Evolutionary conservation across 2,888 invertebrate species (phyloP), one percentile per base, ranked within the genome.

Genomic region (Drosophila niveifrons): DNA sequence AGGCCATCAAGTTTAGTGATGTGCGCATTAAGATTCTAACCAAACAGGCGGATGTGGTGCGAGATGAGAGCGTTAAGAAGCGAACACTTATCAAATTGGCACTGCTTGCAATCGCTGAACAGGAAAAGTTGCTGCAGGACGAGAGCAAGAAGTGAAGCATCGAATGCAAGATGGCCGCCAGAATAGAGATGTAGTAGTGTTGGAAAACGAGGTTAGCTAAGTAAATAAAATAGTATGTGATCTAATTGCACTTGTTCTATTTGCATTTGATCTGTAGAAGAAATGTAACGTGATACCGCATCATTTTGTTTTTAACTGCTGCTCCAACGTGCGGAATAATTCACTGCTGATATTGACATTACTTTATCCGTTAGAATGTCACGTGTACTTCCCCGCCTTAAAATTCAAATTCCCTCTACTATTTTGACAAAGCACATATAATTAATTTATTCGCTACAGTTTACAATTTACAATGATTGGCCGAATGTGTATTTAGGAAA

Each of bases 51-150:
- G 93, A 94, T 15, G 94, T 95, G 70, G 90, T 96, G 2, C 93
- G 94, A 3, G 94, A 94, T 34, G 95, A 96, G 89, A 95, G 95
- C 72, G 94, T 95, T 0, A 94, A 94, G 78, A 95, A 95, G 0
- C 96, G 96, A 82, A 95, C 96, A 0, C 95, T 96, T 84, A 96
- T 97, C 52, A 97, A 96, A 90, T 91, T 97, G 66, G 95, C 96
- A 78, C 92, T 97, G 17, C 93, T 96, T 90, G 95, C 95, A 43
- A 93, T 96, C 18, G 93, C 93, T 34, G 95, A 95, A 81, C 90
- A 95, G 15, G 94, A 95, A 6, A 78, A 89, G 13, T 62, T 90
- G 10, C 15, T 75, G 8, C 77, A 57, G 8, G 46, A 52, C 8
- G 44, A 56, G 6, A 52, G 53, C n/a, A 15, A 48, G 1, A n/a